Conservation (phyloP, 2,888 invertebrate genomes). For the Yponomeuta cagnagella region DNA sequence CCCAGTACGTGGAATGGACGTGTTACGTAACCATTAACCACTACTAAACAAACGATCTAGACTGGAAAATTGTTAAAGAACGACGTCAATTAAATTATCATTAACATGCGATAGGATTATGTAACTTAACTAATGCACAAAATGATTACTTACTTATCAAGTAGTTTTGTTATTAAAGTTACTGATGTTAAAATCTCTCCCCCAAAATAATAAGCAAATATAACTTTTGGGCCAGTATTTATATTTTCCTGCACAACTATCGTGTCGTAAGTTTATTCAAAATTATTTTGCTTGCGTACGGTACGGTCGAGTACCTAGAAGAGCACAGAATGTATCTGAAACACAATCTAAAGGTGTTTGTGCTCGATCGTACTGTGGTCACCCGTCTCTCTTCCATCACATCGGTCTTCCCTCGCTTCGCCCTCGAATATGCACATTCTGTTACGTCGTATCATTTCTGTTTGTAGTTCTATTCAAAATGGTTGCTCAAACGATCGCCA, state of each 20-base stretch:
- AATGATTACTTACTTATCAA: background rate
- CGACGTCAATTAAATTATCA: conserved; percentile 9
- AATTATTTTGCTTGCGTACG: background rate
- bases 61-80: background rate
- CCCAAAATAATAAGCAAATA: background rate
- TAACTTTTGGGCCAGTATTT: background rate
- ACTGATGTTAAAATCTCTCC: background rate
- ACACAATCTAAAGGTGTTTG: background rate
- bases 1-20: background rate
- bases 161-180: background rate
- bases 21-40: conserved; percentile 1
- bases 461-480: conserved; percentile 76
- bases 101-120: background rate
- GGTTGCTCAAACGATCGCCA: conserved; percentile 73
- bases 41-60: too few species aligned
- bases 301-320: background rate
- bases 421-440: conserved; percentile 66
- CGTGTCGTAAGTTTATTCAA: too few species aligned
- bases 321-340: background rate
- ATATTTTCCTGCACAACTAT: too few species aligned
- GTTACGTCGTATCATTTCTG: conserved; percentile 75
- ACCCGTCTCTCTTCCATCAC: background rate
- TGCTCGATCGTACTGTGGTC: conserved; percentile 17
- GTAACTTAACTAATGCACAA: background rate
- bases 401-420: conserved; percentile 39